Percentiles rank a stretch among this genome's conserved stretches.
These are phyloP conservation scores for Terrapene triunguis DNA, from an alignment of 2,113 vertebrate genomes.

Conservation along the genomic window DNA sequence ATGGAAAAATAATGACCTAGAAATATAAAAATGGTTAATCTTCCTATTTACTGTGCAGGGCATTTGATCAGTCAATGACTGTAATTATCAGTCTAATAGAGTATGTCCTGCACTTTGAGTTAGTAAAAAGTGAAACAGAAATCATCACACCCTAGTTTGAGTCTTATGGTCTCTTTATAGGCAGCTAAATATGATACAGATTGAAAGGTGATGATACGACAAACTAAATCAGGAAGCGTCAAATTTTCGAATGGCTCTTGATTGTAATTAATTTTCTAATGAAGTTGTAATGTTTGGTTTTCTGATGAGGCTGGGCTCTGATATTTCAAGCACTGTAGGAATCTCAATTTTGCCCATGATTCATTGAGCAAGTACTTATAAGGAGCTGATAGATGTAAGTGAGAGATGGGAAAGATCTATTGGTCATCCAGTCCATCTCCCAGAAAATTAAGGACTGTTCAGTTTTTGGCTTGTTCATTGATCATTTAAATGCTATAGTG, in stretches of 20 bases:
- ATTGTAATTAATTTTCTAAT: conserved; percentile 8
- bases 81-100: neutral
- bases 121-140: conserved; percentile 14
- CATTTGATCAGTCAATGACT: neutral
- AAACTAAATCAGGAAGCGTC: neutral
- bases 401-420: neutral
- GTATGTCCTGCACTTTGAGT: conserved; percentile 14
- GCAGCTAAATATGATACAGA: neutral
- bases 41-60: neutral
- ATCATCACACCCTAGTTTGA: neutral
- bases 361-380: neutral
- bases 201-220: conserved; percentile 1
- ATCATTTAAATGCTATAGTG: neutral
- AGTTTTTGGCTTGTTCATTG: neutral
- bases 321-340: neutral
- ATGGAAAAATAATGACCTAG: neutral
- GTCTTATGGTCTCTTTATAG: conserved; percentile 18
- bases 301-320: neutral
- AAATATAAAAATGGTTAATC: neutral
- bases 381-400: neutral
- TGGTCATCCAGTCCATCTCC: neutral
- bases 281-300: neutral
- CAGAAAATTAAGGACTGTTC: neutral
- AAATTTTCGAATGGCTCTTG: neutral
- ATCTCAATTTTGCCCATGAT: neutral